phyloP scores from a whole-genome alignment of 2,888 invertebrate genomes.

The Cryptus armator region DNA sequence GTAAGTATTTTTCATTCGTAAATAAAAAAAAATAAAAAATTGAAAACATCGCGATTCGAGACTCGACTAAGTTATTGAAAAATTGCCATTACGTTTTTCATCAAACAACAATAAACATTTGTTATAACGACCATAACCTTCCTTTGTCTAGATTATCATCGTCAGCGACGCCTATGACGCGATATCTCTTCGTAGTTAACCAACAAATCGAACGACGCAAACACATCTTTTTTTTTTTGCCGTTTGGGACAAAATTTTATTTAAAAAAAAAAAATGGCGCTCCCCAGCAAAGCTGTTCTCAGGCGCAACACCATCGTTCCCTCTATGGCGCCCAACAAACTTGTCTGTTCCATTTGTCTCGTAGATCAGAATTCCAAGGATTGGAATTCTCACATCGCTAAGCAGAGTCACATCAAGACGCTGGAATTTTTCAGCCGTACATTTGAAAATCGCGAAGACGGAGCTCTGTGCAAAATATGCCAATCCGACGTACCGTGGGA shows the following conservation, averaged over 20 bases:
- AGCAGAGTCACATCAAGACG: neutral
- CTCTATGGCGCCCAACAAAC: neutral
- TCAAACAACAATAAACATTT: neutral
- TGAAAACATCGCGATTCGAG: neutral
- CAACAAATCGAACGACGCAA: too few species aligned
- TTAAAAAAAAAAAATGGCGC: neutral
- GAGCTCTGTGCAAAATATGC: constrained; percentile 20
- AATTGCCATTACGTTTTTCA: neutral
- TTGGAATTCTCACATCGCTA: neutral
- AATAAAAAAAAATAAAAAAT: neutral
- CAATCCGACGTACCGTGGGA: neutral
- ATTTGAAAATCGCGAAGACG: neutral
- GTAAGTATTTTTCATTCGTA: neutral
- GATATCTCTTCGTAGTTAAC: neutral
- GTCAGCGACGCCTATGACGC: neutral
- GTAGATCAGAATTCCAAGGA: neutral
- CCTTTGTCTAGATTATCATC: neutral
- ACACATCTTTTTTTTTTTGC: neutral
- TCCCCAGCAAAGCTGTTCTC: neutral
- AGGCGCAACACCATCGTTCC: neutral
- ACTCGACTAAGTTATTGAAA: neutral
- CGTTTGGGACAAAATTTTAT: neutral
- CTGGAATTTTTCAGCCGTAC: neutral
- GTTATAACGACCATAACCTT: neutral
- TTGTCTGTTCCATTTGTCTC: neutral